Base-by-base conservation (phyloP, 2,888 invertebrate genomes). In the Tuberolachnus salignus region DNA sequence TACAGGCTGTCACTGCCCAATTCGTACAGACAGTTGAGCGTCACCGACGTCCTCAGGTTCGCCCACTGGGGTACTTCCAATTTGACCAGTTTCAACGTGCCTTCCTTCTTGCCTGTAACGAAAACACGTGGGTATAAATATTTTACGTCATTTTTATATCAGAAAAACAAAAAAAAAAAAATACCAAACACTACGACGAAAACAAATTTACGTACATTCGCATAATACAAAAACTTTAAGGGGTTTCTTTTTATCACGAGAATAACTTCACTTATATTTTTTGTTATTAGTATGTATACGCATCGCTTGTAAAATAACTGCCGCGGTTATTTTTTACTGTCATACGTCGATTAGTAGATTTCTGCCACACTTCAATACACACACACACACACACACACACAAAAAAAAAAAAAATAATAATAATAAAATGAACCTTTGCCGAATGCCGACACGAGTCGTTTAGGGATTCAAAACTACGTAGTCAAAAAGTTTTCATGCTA, bases 11-110 rank as follows among this genome's bases (percentile, higher is more conserved):
- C 49, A 3, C 78, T 67, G 16, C 59, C 78, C 21, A 42, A 49
- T 16, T 78, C 69, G 23, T 42, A 78, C 46, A 69, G 69, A 9
- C 78, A 78, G 16, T 51, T 42, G 13, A 78, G 42, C 21, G 78
- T 78, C 21, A 67, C 78, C 3, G 78, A 59, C 21, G n/a, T 55
- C 16, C 67, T 59, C 1, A 67, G 16, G 44, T 78, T 59, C 11
- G 67, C 69, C 78, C 78, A 78, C 1, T 19, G 26, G 3, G 78
- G 78, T 16, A 78, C 69, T 19, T 69, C 42, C 42, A 78, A 44
- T n/a, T 78, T 78, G 8, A 59, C n/a, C 19, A 78, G 4, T n/a
- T 69, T 51, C n/a, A 78, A 51, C 23, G 57, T 16, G 0, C 59
- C 78, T 69, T 69, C 34, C 6, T 34, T 78, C 51, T 51, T 42